Percentiles rank a stretch among this genome's conserved stretches.
Conservation (phyloP, 1,140 invertebrate species). For the Megalonaias nervosa region DNA sequence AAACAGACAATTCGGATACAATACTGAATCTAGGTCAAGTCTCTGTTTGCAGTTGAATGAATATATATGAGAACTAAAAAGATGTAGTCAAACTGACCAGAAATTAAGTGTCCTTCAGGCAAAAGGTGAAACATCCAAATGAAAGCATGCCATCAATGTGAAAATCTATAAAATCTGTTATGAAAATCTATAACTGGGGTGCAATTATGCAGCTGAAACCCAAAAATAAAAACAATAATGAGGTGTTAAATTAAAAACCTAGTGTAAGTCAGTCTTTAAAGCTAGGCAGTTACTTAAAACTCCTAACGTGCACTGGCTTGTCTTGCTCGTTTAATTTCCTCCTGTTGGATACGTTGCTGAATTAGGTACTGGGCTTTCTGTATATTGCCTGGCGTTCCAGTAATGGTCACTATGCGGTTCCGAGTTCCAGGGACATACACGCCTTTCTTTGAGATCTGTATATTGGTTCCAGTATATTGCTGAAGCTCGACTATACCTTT, state of each 20-base stretch:
- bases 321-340: constrained; percentile 90
- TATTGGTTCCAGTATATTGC: constrained; percentile 95
- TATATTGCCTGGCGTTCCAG: constrained; percentile 89
- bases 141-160: constrained; percentile 5
- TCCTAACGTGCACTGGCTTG: constrained; percentile 63
- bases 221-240: constrained; percentile 26
- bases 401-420: constrained; percentile 97
- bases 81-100: too few species aligned
- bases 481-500: constrained; percentile 97
- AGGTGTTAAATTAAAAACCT: constrained; percentile 35
- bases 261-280: constrained; percentile 34
- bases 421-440: constrained; percentile 96
- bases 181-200: constrained; percentile 11
- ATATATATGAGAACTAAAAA: too few species aligned
- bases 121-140: constrained; percentile 13
- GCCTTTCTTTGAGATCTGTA: constrained; percentile 99
- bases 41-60: too few species aligned
- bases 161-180: constrained; percentile 26
- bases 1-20: too few species aligned
- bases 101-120: constrained; percentile 1
- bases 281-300: constrained; percentile 25
- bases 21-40: too few species aligned
- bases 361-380: constrained; percentile 93
- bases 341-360: constrained; percentile 94
- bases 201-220: constrained; percentile 7